Evolutionary conservation across 35 echinoderm and acorn worm species (phyloP).

Genomic region (Heliocidaris tuberculata): DNA sequence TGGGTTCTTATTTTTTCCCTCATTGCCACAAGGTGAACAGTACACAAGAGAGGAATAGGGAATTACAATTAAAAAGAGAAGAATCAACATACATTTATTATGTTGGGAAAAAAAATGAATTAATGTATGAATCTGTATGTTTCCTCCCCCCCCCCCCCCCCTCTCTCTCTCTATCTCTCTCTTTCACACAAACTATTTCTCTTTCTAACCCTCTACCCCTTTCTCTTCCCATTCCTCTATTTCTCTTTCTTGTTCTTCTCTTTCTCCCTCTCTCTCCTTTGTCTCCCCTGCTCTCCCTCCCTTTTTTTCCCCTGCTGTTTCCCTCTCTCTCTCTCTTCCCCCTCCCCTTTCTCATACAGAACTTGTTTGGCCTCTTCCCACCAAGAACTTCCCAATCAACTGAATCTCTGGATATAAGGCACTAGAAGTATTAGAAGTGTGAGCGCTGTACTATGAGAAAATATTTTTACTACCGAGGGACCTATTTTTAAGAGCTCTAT

Average conservation of each 20-base stretch:
- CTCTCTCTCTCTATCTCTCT: not conserved
- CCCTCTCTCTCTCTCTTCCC: not conserved
- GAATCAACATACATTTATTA: too few species aligned
- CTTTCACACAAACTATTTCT: not conserved
- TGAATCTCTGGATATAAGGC: constrained; percentile 25
- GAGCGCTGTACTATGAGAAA: not conserved
- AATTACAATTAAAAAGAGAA: not conserved
- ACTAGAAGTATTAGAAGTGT: not conserved
- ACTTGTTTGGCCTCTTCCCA: constrained; percentile 62
- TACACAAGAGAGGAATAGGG: too few species aligned
- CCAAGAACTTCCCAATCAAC: constrained; percentile 58
- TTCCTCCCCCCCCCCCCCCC: not conserved
- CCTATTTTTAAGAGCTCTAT: too few species aligned
- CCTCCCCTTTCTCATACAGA: constrained; percentile 42
- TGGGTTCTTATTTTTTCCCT: too few species aligned
- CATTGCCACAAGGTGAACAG: too few species aligned
- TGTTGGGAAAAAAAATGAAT: too few species aligned
- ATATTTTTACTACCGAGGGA: not conserved
- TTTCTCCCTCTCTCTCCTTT: not conserved
- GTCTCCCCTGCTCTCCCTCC: not conserved
- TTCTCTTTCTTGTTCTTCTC: not conserved
- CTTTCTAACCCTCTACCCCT: not conserved
- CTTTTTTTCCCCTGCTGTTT: not conserved
- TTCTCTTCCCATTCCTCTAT: not conserved
- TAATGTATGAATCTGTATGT: not conserved